phyloP scores from a whole-genome alignment of 2,113 vertebrate species.

The Capreolus pygargus region DNA sequence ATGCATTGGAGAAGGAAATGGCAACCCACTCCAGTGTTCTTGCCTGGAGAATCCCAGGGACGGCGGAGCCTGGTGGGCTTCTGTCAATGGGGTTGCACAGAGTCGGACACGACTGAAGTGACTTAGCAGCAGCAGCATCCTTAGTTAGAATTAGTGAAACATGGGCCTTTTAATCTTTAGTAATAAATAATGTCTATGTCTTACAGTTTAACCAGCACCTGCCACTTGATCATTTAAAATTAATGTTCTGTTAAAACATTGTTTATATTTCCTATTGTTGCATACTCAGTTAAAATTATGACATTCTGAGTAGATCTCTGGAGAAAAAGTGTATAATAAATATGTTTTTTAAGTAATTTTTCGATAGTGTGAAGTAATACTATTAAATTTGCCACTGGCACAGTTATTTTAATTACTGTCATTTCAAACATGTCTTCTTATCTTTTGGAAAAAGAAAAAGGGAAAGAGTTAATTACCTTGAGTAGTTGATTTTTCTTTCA shows the following conservation, averaged over 20 bases:
- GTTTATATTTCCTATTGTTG: neutral
- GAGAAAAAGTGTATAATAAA: neutral
- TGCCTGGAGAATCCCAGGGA: too few species aligned
- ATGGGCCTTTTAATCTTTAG: neutral
- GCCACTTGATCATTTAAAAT: neutral
- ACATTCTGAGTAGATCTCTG: neutral
- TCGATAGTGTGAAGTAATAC: neutral
- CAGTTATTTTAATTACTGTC: neutral
- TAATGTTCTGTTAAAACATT: neutral
- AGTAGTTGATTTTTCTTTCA: neutral
- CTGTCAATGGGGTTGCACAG: too few species aligned
- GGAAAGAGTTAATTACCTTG: neutral
- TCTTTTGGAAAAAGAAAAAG: neutral
- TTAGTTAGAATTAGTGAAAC: neutral
- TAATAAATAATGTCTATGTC: neutral
- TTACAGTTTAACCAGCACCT: neutral
- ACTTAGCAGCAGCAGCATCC: neutral
- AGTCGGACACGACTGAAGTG: too few species aligned
- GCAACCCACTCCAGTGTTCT: too few species aligned
- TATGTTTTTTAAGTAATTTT: neutral
- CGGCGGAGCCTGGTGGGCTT: too few species aligned
- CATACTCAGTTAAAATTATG: neutral
- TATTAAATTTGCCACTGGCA: neutral
- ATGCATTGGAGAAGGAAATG: too few species aligned
- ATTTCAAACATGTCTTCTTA: neutral